Evolutionary conservation across 2,888 invertebrate genomes (phyloP).

Genomic region (Tanaodytes sp.): DNA sequence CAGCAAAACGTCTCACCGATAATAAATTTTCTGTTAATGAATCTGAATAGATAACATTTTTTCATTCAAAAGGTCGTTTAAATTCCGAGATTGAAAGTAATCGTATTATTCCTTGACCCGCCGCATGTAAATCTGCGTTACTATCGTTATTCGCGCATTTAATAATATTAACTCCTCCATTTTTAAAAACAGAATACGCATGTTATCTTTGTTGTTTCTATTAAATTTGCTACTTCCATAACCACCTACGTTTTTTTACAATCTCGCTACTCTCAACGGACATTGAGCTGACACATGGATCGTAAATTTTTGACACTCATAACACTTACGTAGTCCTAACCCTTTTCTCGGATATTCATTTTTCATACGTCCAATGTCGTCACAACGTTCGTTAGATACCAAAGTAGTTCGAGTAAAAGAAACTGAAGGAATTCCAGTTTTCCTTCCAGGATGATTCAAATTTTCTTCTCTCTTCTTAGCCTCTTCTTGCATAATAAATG

Average conservation of each 20-base stretch:
- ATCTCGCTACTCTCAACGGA: constrained; percentile 1
- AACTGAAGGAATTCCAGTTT: not conserved
- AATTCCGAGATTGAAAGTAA: not conserved
- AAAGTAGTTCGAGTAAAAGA: not conserved
- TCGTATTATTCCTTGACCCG: constrained; percentile 13
- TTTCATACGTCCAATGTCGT: constrained; percentile 8
- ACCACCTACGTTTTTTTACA: not conserved
- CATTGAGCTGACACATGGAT: constrained; percentile 15
- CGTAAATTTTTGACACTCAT: constrained; percentile 10
- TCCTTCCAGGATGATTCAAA: not conserved
- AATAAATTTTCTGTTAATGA: constrained; percentile 19
- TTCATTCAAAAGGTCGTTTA: not conserved
- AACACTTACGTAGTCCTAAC: constrained; percentile 9
- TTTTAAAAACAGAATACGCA: not conserved
- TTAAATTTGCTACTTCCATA: constrained; percentile 14
- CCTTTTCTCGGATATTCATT: constrained; percentile 18
- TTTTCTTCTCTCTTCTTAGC: not conserved
- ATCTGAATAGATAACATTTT: constrained; percentile 22
- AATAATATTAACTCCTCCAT: not conserved
- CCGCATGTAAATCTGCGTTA: constrained; percentile 10
- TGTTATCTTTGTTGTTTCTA: too few species aligned
- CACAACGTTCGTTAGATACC: not conserved
- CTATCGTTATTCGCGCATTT: constrained; percentile 31
- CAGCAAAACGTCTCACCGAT: constrained; percentile 19
- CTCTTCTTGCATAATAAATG: not conserved